Evolutionary conservation across 2,797 vertebrate species (phyloP), one percentile per base, ranked within the genome.

Genomic region (Meriones psammophilus): DNA sequence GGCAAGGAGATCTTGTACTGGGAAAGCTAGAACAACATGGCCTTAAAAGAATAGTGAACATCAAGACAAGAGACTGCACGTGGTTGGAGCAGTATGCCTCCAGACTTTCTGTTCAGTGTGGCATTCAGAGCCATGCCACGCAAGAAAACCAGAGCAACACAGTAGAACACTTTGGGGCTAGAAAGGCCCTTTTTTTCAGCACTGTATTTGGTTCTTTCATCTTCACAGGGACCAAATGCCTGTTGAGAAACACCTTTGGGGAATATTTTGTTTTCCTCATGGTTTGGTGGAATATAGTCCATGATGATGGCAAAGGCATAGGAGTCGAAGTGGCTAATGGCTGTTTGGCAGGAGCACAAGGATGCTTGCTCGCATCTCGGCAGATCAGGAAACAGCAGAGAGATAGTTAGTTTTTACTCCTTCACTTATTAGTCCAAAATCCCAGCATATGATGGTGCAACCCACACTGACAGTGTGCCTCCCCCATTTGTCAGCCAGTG

Each of bases 101-200:
- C 0, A n/a, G 20, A 42, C 1, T 78, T 36, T 20, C 50, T n/a
- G 17, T 2, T 17, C 42, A 0, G 1, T 0, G 0, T 0, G 30
- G 2, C n/a, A 17, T 8, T 58, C 20, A 74, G 18, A 39, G 60
- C 8, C 39, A 26, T 0, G 4, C 7, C 42, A 64, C 8, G 13
- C 17, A 39, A 20, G 17, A 84, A 20, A 4, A 74, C 14, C 9
- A 68, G 68, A 76, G 2, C 1, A 46, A 54, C 5, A 69, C 15
- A 54, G 3, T 1, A 33, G 1, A 74, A 36, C 22, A 28, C 1
- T 42, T 42, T 33, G 17, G 12, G 46, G 30, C 64, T 33, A 62
- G 56, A 13, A 62, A 10, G 58, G 15, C 5, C 3, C 3, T 39
- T 18, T 17, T 80, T 7, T 80, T 42, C 30, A 30, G 0, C 8